Evolutionary conservation across 2,113 vertebrate species (phyloP), one percentile per base, ranked within the genome.

Genomic region (Polypterus senegalus): DNA sequence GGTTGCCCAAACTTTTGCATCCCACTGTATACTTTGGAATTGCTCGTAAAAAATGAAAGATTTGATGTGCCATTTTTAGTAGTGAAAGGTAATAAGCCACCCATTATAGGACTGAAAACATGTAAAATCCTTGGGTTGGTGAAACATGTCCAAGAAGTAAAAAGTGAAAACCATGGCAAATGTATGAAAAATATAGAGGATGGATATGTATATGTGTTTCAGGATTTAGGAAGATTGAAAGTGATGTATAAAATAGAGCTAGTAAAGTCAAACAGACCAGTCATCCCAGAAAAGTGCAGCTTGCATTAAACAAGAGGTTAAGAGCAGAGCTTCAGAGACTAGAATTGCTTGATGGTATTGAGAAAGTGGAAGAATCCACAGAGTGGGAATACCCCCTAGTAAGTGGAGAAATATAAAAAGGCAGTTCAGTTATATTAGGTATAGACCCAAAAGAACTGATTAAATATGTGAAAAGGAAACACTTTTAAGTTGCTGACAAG

Each of bases 361-460:
- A 57, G 9, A 57, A 57, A 3, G 9, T 57, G 8, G 56, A 57
- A 9, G 27, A 57, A 9, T 44, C 56, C 7, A 57, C 56, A 43
- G n/a, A 57, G 46, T 57, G 56, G 56, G 27, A 45, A 4, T 9
- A 43, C 56, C 46, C 56, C 5, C 9, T 57, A 5, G 27, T 57
- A 5, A 44, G 27, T 46, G 8, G 1, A 27, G 27, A 27, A 27
- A 27, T 1, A 27, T 27, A 27, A 27, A 27, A 27, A 27, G 27
- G 27, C 1, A 27, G 57, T 45, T 54, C 52, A 6, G 7, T 58
- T 6, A 53, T 56, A 47, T 47, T 59, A 9, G 58, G 63, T n/a
- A 59, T 64, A 48, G 63, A 51, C 47, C 57, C 57, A 4, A 64
- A 64, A 59, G 57, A 54, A 11, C 44, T 64, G 27, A 51, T 59